phyloP scores from a whole-genome alignment of 92 coral and sea anemone genomes.

The Zoanthus sociatus region DNA sequence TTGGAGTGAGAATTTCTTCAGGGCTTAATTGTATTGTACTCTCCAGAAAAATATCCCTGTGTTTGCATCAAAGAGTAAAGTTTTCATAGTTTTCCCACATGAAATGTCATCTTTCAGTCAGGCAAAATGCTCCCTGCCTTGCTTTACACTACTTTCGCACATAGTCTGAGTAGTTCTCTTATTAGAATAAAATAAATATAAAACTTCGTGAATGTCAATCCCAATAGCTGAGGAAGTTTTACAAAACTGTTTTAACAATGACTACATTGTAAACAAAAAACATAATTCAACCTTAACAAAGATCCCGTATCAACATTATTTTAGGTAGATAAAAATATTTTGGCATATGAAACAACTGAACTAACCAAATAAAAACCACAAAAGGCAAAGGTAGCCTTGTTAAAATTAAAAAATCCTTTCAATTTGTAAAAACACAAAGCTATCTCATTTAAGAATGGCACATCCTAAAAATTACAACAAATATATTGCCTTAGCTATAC shows the following conservation, averaged over 20 bases:
- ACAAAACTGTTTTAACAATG: too few species aligned
- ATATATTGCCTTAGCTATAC: conserved; percentile 20
- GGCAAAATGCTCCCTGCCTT: too few species aligned
- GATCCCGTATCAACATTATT: conserved; percentile 28
- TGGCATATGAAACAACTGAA: conserved; percentile 36
- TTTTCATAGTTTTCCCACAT: too few species aligned
- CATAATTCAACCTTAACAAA: conserved; percentile 26
- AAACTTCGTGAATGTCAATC: too few species aligned
- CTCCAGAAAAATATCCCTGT: too few species aligned
- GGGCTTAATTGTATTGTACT: too few species aligned
- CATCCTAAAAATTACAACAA: conserved; percentile 40
- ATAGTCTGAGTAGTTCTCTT: not conserved
- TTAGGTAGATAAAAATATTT: conserved; percentile 15
- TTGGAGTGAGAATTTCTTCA: too few species aligned
- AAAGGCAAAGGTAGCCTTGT: conserved; percentile 52
- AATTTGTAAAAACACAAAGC: conserved; percentile 50
- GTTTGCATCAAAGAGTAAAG: too few species aligned
- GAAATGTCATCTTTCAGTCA: too few species aligned
- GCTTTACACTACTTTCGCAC: not conserved
- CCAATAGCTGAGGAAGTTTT: too few species aligned
- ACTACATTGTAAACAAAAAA: conserved; percentile 8
- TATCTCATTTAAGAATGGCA: conserved; percentile 46
- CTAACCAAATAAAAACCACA: conserved; percentile 55
- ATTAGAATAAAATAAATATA: not conserved
- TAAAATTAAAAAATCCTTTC: conserved; percentile 49